Conservation (phyloP, 2,113 vertebrate species). For the Perccottus glenii region DNA sequence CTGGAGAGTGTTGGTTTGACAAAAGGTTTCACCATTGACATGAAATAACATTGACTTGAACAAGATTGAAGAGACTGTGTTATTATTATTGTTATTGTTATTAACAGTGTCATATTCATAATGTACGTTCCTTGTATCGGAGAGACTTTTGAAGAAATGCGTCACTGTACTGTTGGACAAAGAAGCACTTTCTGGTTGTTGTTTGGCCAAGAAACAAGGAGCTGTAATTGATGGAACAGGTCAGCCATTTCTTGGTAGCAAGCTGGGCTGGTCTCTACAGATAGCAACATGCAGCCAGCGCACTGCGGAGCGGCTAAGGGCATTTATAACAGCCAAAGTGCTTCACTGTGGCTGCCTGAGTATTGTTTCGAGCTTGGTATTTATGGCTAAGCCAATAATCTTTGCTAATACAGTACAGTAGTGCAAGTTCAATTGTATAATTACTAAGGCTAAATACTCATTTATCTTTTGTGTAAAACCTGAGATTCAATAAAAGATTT, state of each 20-base stretch:
- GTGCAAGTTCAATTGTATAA: too few species aligned
- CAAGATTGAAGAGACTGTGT: too few species aligned
- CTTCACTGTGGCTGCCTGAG: constrained; percentile 10
- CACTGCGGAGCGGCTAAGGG: constrained; percentile 56
- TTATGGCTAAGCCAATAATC: not conserved
- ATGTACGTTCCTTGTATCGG: not conserved
- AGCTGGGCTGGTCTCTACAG: constrained; percentile 55
- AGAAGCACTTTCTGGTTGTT: constrained; percentile 17
- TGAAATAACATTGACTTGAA: too few species aligned
- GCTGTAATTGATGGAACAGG: constrained; percentile 53
- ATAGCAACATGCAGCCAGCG: constrained; percentile 48
- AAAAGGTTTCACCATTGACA: too few species aligned
- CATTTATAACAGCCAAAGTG: constrained; percentile 65
- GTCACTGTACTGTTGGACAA: not conserved
- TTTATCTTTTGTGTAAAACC: too few species aligned
- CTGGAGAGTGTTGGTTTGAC: too few species aligned
- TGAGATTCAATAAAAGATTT: too few species aligned
- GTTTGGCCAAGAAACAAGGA: constrained; percentile 45
- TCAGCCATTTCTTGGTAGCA: constrained; percentile 52
- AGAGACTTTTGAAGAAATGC: not conserved
- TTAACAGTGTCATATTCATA: not conserved
- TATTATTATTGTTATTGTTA: too few species aligned
- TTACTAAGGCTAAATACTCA: too few species aligned
- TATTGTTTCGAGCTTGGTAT: not conserved
- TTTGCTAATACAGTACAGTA: too few species aligned